Evolutionary conservation across 2,797 vertebrate species (phyloP).

Genomic region (Synanceia verrucosa): DNA sequence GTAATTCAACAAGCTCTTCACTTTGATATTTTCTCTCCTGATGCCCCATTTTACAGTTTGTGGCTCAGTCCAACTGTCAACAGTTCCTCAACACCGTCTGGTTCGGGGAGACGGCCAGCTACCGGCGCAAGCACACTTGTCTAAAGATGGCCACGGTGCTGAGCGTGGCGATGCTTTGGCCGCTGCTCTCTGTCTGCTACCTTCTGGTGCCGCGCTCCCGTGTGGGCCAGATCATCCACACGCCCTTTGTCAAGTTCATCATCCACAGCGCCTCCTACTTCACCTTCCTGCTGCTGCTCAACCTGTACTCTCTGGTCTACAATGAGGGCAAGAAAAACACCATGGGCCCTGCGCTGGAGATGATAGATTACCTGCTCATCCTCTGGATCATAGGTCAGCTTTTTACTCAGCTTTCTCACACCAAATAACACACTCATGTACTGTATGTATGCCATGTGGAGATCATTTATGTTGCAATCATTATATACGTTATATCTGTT

Average conservation of each 20-base stretch:
- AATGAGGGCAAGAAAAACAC: constrained; percentile 95
- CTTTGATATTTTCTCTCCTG: not conserved
- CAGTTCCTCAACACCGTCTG: constrained; percentile 99
- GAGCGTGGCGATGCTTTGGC: constrained; percentile 93
- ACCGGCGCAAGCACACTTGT: constrained; percentile 95
- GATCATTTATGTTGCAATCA: not conserved
- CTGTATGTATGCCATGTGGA: not conserved
- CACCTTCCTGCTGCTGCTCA: constrained; percentile 94
- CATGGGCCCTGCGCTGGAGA: constrained; percentile 93
- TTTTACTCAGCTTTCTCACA: not conserved
- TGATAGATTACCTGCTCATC: constrained; percentile 97
- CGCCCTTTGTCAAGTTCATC: constrained; percentile 98
- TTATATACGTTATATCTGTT: not conserved
- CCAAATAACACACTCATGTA: not conserved
- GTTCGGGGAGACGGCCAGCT: constrained; percentile 98
- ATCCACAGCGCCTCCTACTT: constrained; percentile 99
- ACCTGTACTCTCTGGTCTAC: constrained; percentile 97
- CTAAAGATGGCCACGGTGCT: constrained; percentile 96
- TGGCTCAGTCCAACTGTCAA: constrained; percentile 98
- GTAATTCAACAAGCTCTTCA: not conserved
- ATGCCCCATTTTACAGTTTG: constrained; percentile 84
- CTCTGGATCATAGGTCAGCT: constrained; percentile 97
- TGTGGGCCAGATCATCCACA: constrained; percentile 96
- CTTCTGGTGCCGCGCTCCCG: constrained; percentile 95
- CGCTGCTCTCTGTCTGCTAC: constrained; percentile 95